Percentiles rank a stretch among this genome's conserved stretches.
phyloP scores from a whole-genome alignment of 2,797 vertebrate genomes.

The Artibeus jamaicensis region DNA sequence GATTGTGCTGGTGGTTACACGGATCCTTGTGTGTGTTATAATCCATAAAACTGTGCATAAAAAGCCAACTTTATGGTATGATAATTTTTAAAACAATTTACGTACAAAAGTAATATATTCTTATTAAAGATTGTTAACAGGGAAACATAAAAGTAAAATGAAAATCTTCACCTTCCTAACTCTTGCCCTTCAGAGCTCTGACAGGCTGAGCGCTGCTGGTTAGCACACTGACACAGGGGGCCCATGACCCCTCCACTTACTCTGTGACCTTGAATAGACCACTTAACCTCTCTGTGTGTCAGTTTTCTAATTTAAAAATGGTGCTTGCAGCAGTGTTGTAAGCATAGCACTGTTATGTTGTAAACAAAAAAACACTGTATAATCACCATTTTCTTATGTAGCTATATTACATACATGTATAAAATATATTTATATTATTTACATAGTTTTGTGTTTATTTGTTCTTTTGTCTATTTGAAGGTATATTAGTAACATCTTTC shows the following conservation, averaged over 20 bases:
- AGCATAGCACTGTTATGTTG: no score
- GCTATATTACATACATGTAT: neutral
- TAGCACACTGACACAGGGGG: neutral
- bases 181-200: neutral
- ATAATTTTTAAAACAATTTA: neutral
- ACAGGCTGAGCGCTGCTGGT: neutral
- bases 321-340: neutral
- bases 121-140: neutral
- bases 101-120: neutral
- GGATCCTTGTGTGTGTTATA: neutral
- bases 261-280: neutral
- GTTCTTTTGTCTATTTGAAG: neutral
- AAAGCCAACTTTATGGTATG: neutral
- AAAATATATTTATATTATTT: neutral
- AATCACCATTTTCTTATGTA: neutral
- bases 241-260: neutral
- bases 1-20: neutral
- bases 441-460: neutral
- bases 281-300: neutral
- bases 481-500: neutral
- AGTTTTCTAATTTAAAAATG: neutral
- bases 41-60: neutral
- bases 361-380: neutral
- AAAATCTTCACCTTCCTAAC: neutral
- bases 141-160: neutral